Evolutionary conservation across 2,888 invertebrate species (phyloP), one percentile per base, ranked within the genome.

Genomic region (Ypsolopha scabrella): DNA sequence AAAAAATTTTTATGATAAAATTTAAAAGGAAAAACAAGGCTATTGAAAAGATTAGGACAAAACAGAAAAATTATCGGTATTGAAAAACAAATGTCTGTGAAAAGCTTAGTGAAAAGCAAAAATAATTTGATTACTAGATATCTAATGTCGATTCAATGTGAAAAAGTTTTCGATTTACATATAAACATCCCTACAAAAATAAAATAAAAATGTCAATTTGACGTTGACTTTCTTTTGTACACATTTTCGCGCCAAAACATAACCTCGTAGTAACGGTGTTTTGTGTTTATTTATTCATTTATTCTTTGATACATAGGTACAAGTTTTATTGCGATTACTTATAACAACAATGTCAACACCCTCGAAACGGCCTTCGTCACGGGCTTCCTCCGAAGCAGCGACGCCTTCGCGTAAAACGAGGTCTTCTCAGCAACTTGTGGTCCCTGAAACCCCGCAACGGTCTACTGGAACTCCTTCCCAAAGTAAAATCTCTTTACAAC

Each of bases 391-490:
- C 0, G 85, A 85, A 54, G 74, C 82, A 14, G 61, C 75, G n/a
- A 87, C 87, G 13, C 85, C 87, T 13, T 78, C 83, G 9, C 73
- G 87, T 6, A 71, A 76, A 55, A 76, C 83, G 0, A 69, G 80
- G 50, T 72, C 80, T 7, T 85, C 87, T 6, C 82, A 85, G 63
- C 82, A 83, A 65, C 60, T 83, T 53, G 75, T 86, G 52, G 81
- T 87, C 38, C 87, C 86, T 1, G 87, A 86, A 60, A 87, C 87
- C 52, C 87, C 87, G 7, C 87, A 86, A 57, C 71, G 80, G 47
- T 77, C 87, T 35, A 64, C 80, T 24, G 80, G 80, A 39, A 83
- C 85, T 46, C 75, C 83, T 50, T 73, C 80, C 2, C 73, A 83
- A 68, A 72, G 87, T 80, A 66, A n/a, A 6, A 45, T n/a, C 35